Evolutionary conservation across 2,888 invertebrate species (phyloP), one percentile per base, ranked within the genome.

Genomic region (Formica aserva): DNA sequence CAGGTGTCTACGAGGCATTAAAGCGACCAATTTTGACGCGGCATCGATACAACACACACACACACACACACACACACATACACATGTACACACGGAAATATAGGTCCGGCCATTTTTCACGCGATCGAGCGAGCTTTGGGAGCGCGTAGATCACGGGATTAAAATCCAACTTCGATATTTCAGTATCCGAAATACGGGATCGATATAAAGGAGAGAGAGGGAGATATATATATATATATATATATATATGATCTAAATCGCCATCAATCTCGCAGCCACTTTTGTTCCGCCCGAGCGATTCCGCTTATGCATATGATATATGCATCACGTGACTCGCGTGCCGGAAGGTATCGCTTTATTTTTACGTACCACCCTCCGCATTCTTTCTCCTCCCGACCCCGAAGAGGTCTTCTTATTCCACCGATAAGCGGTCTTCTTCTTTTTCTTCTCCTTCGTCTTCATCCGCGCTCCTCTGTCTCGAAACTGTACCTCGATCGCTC

Each of bases 321-420:
- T 71, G 78, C 78, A 35, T 78, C 78, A 80, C 78, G 78, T 80
- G 78, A 80, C 78, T 80, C 71, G 78, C 78, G 69, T 78, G 78
- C 78, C 78, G 45, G 78, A 80, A 80, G 60, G 78, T 80, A 80
- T 80, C 78, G 78, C 78, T 80, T 80, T 71, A 80, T 80, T 80
- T 80, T 80, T 80, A 62, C 60, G 18, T 45, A 13, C 45, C 69
- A 13, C 18, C 26, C 71, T 3, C 48, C 41, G 0, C 5, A 15
- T 15, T n/a, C 67, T 38, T 15, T 5, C 13, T 2, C 32, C 0
- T 63, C 38, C 57, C 57, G 32, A 13, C 15, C 45, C 45, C 60
- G 45, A 35, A 35, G 78, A 57, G 45, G 57, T 45, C 69, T 78
- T 78, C 60, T 71, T 80, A 62, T 71, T 80, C 60, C 35, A 3